A percentile compares a stretch with the other conserved stretches of the same genome.
phyloP scores from a whole-genome alignment of 2,888 invertebrate species.

The Sclerodermus sp. region DNA sequence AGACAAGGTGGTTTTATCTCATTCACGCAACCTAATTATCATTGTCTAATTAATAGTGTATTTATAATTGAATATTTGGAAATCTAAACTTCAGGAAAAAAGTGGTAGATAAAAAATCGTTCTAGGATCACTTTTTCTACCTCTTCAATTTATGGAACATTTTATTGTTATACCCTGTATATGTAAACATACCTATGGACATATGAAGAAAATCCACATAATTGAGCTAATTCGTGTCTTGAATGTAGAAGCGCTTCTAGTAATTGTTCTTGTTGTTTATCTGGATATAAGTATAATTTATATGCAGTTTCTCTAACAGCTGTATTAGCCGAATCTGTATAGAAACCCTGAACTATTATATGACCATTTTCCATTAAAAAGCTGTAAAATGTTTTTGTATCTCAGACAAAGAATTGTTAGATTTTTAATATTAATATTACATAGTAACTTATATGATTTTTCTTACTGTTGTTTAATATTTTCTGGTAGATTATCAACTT shows the following conservation, averaged over 20 bases:
- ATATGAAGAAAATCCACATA: slow-evolving; percentile 89
- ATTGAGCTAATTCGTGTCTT: slow-evolving; percentile 77
- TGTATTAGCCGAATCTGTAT: slow-evolving; percentile 80
- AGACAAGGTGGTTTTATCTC: no score
- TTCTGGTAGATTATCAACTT: slow-evolving; percentile 69
- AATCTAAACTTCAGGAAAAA: no score
- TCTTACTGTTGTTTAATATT: slow-evolving; percentile 75
- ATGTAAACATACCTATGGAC: slow-evolving; percentile 73
- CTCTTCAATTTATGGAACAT: no score
- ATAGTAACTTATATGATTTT: not conserved
- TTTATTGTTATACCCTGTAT: no score
- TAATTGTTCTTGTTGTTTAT: slow-evolving; percentile 73
- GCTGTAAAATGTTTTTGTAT: slow-evolving; percentile 48
- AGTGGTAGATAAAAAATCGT: not conserved
- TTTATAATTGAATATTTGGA: not conserved
- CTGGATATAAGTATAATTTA: slow-evolving; percentile 79
- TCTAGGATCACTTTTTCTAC: not conserved
- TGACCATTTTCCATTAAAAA: slow-evolving; percentile 72
- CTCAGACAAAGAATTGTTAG: slow-evolving; percentile 5
- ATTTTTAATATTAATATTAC: slow-evolving; percentile 4
- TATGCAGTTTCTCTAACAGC: slow-evolving; percentile 86
- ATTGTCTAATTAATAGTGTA: no score
- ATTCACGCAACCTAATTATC: no score
- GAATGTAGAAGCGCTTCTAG: slow-evolving; percentile 73
- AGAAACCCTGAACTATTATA: slow-evolving; percentile 77